Evolutionary conservation across 1,140 invertebrate species (phyloP).

Genomic region (Bombus superbus): DNA sequence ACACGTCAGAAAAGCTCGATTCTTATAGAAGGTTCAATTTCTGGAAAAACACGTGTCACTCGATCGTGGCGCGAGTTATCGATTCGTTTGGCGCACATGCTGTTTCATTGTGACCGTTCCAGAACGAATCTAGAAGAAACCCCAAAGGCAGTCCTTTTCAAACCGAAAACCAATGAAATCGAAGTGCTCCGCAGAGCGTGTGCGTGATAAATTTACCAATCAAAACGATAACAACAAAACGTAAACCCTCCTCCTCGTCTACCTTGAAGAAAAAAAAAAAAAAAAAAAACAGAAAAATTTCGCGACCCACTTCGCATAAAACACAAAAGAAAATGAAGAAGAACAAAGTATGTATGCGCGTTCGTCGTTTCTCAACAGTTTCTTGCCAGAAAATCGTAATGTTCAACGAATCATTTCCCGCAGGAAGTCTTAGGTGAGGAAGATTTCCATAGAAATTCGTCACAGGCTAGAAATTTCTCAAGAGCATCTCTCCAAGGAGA

Average conservation of each 20-base stretch:
- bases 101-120: conserved; percentile 26
- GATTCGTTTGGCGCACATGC: conserved; percentile 19
- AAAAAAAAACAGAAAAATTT: not conserved
- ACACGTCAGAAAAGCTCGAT: not conserved
- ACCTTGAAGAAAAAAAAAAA: no score
- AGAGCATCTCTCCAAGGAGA: not conserved
- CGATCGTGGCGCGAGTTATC: conserved; percentile 24
- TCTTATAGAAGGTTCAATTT: not conserved
- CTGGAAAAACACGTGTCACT: conserved; percentile 17
- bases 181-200: not conserved
- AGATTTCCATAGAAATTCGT: conserved; percentile 4
- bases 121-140: conserved; percentile 4
- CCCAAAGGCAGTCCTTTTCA: not conserved
- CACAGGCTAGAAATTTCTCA: not conserved
- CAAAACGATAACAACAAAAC: not conserved
- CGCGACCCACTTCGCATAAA: no score
- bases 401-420: not conserved
- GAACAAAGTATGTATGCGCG: not conserved
- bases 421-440: not conserved
- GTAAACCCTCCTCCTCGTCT: not conserved
- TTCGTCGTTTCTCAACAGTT: no score
- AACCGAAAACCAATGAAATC: not conserved
- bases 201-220: not conserved
- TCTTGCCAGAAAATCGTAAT: not conserved
- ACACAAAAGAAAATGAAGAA: no score